Conservation (phyloP, 2,888 invertebrate genomes). For the Sinhomidia bicolor region DNA sequence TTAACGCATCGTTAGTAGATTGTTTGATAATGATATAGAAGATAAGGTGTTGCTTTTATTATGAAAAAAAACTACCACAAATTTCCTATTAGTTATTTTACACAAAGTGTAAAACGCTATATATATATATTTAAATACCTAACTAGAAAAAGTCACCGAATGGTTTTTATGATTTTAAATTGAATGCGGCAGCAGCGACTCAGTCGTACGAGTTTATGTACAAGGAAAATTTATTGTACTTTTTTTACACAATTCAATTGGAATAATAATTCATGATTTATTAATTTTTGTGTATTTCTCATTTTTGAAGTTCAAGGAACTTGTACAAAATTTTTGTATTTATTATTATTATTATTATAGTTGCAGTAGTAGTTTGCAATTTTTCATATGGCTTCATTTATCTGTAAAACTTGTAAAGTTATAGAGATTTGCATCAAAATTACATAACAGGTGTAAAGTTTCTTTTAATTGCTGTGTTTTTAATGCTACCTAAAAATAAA, state of each 20-base stretch:
- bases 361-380: neutral
- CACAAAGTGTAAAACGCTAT: neutral
- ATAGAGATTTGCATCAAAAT: no score
- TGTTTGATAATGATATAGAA: no score
- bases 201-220: no score
- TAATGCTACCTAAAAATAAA: neutral
- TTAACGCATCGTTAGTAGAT: neutral
- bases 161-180: no score
- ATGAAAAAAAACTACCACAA: neutral
- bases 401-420: no score
- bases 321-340: slow-evolving; percentile 37
- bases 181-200: no score
- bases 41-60: no score
- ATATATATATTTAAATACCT: no score
- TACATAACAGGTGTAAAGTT: no score
- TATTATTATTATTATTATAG: neutral
- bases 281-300: slow-evolving; percentile 31
- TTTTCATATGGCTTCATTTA: no score
- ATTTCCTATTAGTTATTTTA: neutral
- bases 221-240: neutral
- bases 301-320: slow-evolving; percentile 69
- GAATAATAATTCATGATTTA: slow-evolving; percentile 2
- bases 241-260: neutral
- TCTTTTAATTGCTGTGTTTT: neutral
- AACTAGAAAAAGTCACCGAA: no score